Percentiles rank a stretch among this genome's conserved stretches.
phyloP scores from a whole-genome alignment of 92 coral and sea anemone species.

The Galaxea fascicularis region DNA sequence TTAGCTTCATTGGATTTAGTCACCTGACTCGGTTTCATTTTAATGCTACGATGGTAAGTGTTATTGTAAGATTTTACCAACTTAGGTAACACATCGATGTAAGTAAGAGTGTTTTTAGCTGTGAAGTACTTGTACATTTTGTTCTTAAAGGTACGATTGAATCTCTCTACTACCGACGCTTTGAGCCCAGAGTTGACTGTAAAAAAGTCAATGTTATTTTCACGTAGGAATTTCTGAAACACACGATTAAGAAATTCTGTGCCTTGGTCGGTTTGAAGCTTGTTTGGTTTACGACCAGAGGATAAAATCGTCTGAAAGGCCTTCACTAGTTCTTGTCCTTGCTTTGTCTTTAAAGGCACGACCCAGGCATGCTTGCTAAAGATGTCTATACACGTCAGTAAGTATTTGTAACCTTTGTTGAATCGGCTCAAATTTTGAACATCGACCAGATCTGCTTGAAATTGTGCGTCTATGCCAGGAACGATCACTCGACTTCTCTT shows the following conservation, averaged over 20 bases:
- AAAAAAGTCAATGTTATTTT: conserved; percentile 39
- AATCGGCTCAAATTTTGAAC: conserved; percentile 33
- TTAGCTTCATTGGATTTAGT: conserved; percentile 43
- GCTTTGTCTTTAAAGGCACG: no score
- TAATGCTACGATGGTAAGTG: conserved; percentile 55
- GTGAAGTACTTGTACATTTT: neutral
- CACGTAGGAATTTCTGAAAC: conserved; percentile 36
- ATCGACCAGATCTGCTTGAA: conserved; percentile 51
- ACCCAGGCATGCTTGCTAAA: conserved; percentile 5
- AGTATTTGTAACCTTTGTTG: conserved; percentile 41
- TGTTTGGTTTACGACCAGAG: neutral
- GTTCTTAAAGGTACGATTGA: neutral
- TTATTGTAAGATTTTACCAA: conserved; percentile 57
- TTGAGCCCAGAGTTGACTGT: conserved; percentile 34
- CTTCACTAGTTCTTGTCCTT: neutral
- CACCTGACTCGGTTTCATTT: conserved; percentile 46
- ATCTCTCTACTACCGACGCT: conserved; percentile 13
- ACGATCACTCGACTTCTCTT: conserved; percentile 50
- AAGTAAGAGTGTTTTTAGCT: conserved; percentile 27
- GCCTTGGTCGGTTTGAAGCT: conserved; percentile 37
- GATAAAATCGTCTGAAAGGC: no score
- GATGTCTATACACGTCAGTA: conserved; percentile 41
- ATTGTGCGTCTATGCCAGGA: conserved; percentile 32
- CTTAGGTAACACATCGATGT: conserved; percentile 31
- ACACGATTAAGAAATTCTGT: neutral